These are phyloP conservation scores for Sisyra nigra DNA, from an alignment of 2,888 invertebrate genomes.

Conservation along the genomic window DNA sequence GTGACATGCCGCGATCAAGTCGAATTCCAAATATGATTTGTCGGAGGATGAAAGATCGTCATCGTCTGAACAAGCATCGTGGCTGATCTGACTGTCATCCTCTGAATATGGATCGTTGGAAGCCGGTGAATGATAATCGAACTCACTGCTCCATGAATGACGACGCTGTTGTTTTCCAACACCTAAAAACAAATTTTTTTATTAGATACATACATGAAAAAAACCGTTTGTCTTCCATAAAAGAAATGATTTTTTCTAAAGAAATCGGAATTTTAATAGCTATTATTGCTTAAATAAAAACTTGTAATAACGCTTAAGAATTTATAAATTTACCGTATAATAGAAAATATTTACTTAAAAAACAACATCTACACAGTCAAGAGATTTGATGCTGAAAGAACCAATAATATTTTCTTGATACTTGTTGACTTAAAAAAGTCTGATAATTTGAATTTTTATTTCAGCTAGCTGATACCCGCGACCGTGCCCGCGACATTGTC, in stretches of 20 bases:
- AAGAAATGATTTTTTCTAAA: background rate
- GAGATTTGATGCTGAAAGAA: background rate
- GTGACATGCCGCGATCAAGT: conserved; percentile 6
- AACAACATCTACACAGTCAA: background rate
- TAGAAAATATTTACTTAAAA: too few species aligned
- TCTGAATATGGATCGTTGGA: background rate
- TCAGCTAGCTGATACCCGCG: too few species aligned
- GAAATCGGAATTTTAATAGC: background rate
- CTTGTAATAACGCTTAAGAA: too few species aligned
- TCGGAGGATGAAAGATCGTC: conserved; percentile 3
- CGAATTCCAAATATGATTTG: conserved; percentile 1
- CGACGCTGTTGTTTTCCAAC: conserved; percentile 22
- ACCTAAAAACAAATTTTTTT: conserved; percentile 15
- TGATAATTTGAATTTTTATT: too few species aligned
- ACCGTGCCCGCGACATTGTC: too few species aligned
- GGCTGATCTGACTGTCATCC: background rate
- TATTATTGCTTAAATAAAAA: background rate
- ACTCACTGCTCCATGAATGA: conserved; percentile 19
- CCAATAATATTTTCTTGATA: background rate
- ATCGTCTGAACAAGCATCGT: background rate
- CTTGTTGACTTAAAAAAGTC: background rate
- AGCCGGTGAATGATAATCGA: conserved; percentile 1
- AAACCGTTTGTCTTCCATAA: background rate
- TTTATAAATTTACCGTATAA: too few species aligned
- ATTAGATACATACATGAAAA: background rate